Evolutionary conservation across 2,113 vertebrate species (phyloP).

Genomic region (Chauna torquata): DNA sequence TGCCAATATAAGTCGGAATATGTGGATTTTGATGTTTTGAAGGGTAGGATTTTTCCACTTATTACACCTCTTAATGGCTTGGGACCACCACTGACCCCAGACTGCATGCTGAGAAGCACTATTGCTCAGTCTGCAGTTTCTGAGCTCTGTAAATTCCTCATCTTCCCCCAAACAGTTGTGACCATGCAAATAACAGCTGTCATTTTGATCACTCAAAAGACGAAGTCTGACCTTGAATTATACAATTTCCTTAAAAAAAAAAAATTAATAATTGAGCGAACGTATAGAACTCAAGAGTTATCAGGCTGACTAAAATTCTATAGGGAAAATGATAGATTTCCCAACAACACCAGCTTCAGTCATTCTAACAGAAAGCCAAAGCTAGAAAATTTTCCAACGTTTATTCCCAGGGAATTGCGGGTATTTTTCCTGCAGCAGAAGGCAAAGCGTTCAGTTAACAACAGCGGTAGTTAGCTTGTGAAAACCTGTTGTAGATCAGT

Average conservation of each 20-base stretch:
- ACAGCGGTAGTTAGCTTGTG: not conserved
- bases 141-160: not conserved
- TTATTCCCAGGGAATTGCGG: not conserved
- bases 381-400: not conserved
- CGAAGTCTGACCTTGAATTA: not conserved
- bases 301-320: not conserved
- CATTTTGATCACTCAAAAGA: not conserved
- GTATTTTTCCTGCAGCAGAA: not conserved
- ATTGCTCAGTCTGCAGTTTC: not conserved
- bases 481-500: not conserved
- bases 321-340: not conserved
- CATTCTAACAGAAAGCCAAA: not conserved
- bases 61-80: not conserved
- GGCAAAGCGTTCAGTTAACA: not conserved
- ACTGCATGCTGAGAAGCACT: accelerated
- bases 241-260: not conserved
- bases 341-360: not conserved
- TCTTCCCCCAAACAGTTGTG: not conserved
- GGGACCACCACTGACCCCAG: not conserved
- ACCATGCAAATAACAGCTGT: not conserved
- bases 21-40: not conserved
- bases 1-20: not conserved
- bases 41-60: not conserved
- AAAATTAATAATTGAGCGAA: not conserved
- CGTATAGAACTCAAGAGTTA: not conserved